Percentiles rank a stretch among this genome's conserved stretches.
Evolutionary conservation across 2,888 invertebrate genomes (phyloP).

Genomic region (Agrotis puta): DNA sequence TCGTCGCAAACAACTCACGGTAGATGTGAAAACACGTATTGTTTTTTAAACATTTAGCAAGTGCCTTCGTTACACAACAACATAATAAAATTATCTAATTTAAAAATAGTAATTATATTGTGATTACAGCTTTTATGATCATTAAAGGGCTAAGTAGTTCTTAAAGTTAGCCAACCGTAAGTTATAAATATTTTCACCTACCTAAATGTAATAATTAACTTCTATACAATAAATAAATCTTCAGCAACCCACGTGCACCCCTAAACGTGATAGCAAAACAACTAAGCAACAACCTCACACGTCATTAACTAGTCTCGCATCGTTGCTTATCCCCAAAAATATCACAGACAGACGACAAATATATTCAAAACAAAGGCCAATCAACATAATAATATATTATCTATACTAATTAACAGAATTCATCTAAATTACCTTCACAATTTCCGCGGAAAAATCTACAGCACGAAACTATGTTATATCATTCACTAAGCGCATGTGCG

Average conservation of each 20-base stretch:
- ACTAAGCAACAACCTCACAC: slow-evolving; percentile 22
- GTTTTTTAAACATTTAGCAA: neutral
- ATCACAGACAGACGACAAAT: slow-evolving; percentile 23
- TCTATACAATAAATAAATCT: neutral
- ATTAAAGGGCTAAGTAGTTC: neutral
- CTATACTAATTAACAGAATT: slow-evolving; percentile 32
- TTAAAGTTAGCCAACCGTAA: neutral
- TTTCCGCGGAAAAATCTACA: slow-evolving; percentile 35
- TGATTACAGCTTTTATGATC: neutral
- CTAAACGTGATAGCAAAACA: slow-evolving; percentile 17
- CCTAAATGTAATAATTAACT: neutral
- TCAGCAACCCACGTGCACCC: slow-evolving; percentile 35
- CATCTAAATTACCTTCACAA: slow-evolving; percentile 56
- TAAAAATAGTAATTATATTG: neutral
- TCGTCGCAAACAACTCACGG: neutral
- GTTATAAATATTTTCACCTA: slow-evolving; percentile 7
- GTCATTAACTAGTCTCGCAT: slow-evolving; percentile 14
- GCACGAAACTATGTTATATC: slow-evolving; percentile 44
- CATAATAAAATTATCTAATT: neutral
- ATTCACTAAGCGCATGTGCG: slow-evolving; percentile 51
- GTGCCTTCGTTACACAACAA: neutral
- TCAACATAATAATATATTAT: slow-evolving; percentile 40
- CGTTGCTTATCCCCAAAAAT: slow-evolving; percentile 18
- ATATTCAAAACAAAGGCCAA: slow-evolving; percentile 20
- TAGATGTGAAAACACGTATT: neutral